Conservation (phyloP, 2,797 vertebrate genomes). For the Echeneis naucrates region DNA sequence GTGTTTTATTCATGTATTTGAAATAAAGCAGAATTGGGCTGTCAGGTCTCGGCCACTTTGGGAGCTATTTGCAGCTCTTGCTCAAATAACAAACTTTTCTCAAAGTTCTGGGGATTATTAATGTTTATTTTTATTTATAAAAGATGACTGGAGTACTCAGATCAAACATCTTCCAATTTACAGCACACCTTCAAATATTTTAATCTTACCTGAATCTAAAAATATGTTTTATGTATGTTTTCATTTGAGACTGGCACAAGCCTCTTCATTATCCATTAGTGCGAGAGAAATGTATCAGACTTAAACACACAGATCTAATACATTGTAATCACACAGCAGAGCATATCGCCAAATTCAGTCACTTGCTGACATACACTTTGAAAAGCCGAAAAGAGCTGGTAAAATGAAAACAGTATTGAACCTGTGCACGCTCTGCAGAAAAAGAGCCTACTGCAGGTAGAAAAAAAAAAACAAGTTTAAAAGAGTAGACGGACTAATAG, state of each 20-base stretch:
- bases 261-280: not conserved
- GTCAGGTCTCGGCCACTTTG: not conserved
- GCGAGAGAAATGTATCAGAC: not conserved
- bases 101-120: conserved; percentile 10
- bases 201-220: not conserved
- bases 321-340: not conserved
- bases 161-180: conserved; percentile 13
- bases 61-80: not conserved
- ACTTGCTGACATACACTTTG: not conserved
- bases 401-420: not conserved
- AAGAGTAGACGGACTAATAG: not conserved
- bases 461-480: not conserved
- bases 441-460: not conserved
- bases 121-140: conserved; percentile 23
- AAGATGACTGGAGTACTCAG: not conserved
- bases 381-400: not conserved
- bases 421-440: not conserved
- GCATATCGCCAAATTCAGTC: not conserved
- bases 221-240: not conserved
- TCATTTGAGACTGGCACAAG: not conserved
- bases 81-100: not conserved
- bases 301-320: not conserved
- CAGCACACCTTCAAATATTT: not conserved
- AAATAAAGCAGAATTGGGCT: not conserved
- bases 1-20: not conserved